Evolutionary conservation across 2,113 vertebrate genomes (phyloP).

Genomic region (Salvator merianae): DNA sequence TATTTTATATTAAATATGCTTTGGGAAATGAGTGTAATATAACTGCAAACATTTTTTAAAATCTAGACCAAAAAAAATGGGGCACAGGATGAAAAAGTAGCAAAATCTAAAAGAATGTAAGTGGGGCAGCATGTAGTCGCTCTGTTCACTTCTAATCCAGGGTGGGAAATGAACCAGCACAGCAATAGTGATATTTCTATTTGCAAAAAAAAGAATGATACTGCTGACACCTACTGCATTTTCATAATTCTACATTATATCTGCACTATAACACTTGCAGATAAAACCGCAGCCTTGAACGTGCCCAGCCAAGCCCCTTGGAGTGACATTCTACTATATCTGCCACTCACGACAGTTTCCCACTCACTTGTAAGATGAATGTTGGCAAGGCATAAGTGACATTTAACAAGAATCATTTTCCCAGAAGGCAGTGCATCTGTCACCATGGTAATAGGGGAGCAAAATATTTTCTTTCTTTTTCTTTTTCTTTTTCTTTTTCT

Average conservation of each 20-base stretch:
- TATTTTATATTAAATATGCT: too few species aligned
- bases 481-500: not conserved
- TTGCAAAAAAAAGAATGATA: not conserved
- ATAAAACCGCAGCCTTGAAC: not conserved
- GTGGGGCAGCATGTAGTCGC: too few species aligned
- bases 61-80: too few species aligned
- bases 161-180: not conserved
- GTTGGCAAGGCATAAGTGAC: conserved; percentile 13
- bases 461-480: not conserved
- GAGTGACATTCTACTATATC: conserved; percentile 10
- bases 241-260: not conserved
- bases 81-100: too few species aligned
- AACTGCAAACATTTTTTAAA: too few species aligned
- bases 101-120: too few species aligned
- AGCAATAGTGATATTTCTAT: not conserved
- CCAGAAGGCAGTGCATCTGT: conserved; percentile 20
- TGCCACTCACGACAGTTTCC: not conserved
- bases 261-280: not conserved
- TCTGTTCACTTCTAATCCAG: too few species aligned
- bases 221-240: not conserved
- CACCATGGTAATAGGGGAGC: conserved; percentile 24
- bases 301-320: not conserved
- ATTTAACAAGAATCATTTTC: conserved; percentile 19
- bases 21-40: too few species aligned
- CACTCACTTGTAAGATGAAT: conserved; percentile 7